Evolutionary conservation across 2,888 invertebrate species (phyloP).

Genomic region (Coecobrya sp.): DNA sequence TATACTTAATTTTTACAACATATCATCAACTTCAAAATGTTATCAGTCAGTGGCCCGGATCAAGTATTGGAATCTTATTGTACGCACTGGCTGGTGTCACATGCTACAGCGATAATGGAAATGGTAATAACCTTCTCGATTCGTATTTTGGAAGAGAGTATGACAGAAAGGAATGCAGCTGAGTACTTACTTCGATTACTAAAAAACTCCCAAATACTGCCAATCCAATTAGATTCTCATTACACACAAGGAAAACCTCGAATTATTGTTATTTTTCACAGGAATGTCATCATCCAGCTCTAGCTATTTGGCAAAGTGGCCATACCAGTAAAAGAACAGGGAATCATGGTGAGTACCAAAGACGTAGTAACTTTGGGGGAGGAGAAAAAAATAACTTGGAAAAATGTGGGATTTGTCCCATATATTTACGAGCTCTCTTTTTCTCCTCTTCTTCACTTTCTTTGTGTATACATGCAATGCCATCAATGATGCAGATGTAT

Average conservation of each 20-base stretch:
- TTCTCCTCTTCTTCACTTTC: too few relatives aligned
- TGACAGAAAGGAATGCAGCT: not conserved
- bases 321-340: constrained; percentile 5
- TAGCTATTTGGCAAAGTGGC: constrained; percentile 56
- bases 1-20: too few relatives aligned
- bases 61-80: too few relatives aligned
- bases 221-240: constrained; percentile 82
- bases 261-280: constrained; percentile 74
- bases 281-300: constrained; percentile 60
- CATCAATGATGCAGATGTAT: constrained; percentile 82
- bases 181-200: constrained; percentile 41
- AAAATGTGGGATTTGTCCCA: constrained; percentile 71
- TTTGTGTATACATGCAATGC: constrained; percentile 30
- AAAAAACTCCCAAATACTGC: constrained; percentile 41
- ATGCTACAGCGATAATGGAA: too few relatives aligned
- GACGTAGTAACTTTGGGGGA: constrained; percentile 25
- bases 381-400: constrained; percentile 35
- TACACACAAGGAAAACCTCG: constrained; percentile 74
- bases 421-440: constrained; percentile 63
- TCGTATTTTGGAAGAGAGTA: not conserved
- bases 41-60: too few relatives aligned
- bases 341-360: not conserved
- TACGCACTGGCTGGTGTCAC: too few relatives aligned
- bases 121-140: not conserved
- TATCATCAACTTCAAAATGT: too few relatives aligned